Evolutionary conservation across 2,113 vertebrate species (phyloP).

Genomic region (Nipponia nippon): DNA sequence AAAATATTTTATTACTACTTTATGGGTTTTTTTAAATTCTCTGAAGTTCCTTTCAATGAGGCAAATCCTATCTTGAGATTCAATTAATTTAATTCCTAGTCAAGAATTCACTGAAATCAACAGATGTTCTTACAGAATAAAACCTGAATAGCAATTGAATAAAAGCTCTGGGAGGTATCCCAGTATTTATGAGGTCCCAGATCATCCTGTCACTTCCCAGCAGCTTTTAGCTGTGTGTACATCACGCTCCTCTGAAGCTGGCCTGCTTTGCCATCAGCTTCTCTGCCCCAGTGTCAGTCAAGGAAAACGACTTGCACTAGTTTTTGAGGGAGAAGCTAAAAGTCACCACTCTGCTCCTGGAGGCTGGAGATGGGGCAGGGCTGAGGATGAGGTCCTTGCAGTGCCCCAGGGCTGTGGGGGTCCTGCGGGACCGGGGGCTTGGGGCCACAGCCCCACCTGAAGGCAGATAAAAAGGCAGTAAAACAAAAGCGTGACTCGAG

Average conservation of each 20-base stretch:
- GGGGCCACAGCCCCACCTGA: not conserved
- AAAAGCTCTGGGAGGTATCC: not conserved
- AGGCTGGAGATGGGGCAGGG: not conserved
- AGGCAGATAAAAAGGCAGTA: not conserved
- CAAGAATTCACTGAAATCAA: constrained; percentile 21
- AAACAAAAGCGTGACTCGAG: not conserved
- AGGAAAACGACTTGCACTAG: not conserved
- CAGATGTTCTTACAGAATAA: constrained; percentile 9
- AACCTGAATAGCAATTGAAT: constrained; percentile 19
- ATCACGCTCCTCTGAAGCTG: not conserved
- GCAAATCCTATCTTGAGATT: not conserved
- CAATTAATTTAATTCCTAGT: constrained; percentile 36
- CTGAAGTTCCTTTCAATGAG: constrained; percentile 7
- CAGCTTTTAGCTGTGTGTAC: not conserved
- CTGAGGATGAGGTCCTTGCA: not conserved
- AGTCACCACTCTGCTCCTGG: not conserved
- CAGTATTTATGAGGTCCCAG: not conserved
- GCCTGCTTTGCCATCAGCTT: not conserved
- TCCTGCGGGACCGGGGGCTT: rapidly evolving
- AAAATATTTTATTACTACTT: constrained; percentile 37
- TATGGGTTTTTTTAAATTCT: constrained; percentile 34
- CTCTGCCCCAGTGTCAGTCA: not conserved
- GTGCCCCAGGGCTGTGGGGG: not conserved
- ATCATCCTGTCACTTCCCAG: constrained; percentile 5
- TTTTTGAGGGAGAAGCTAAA: not conserved